Evolutionary conservation across 1,140 invertebrate genomes (phyloP), one percentile per base, ranked within the genome.

Genomic region (Pseudomyrmex pallidus): DNA sequence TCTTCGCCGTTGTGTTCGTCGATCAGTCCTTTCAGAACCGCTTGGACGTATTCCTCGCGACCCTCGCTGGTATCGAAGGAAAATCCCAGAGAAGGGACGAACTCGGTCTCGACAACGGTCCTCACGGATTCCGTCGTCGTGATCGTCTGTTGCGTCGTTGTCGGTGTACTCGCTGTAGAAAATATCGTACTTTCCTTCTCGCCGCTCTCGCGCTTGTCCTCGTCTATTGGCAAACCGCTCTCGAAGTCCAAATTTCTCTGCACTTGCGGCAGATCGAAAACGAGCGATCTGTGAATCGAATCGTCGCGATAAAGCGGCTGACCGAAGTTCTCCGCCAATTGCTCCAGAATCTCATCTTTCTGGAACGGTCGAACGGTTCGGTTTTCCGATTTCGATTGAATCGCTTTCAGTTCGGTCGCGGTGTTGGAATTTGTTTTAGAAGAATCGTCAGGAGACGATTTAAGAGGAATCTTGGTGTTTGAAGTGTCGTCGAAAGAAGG

Each of bases 21-120:
- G 44, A 94, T 85, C n/a, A 93, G 73, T 13, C 93, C 93, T 1
- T 77, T 90, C 8, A 92, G 77, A 10, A 94, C 73, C 20, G 93
- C 93, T 20, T 94, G 90, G 1, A 91, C 89, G 61, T 92, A 94
- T 46, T 92, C 90, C 10, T 92, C 85, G 8, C 90, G 89, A 1
- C 90, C 93, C 17, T 91, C 77, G 7, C 90, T 87, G 1, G 91
- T 93, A 46, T 93, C 91, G 0, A 94, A 85, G 7, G 92, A 89
- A 25, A 94, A 94, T 66, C 92, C 90, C 0, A 94, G 52, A 12
- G 93, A 92, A 20, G 93, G 92, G 12, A 94, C 82, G 2, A 94
- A 90, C 83, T 94, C 92, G 0, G 92, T 94, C 74, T 93, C 90
- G 1, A 93, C 88, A 0, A 89, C 64, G 4, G 87, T 89, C 67